Evolutionary conservation across 2,797 vertebrate genomes (phyloP).

Genomic region (Coilia nasus): DNA sequence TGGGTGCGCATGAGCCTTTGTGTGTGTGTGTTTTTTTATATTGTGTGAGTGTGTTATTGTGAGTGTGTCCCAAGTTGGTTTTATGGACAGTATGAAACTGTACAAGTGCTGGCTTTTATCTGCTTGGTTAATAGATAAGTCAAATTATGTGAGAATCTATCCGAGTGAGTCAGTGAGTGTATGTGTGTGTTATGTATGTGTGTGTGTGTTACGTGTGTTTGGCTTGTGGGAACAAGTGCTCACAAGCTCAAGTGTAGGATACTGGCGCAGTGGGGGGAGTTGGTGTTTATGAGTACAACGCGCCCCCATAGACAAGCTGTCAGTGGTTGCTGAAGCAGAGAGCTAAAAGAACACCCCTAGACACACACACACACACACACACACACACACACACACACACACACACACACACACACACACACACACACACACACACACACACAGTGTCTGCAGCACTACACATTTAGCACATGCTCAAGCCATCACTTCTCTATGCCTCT

Average conservation of each 20-base stretch:
- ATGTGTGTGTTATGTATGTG: neutral
- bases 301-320: constrained; percentile 65
- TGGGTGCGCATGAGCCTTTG: neutral
- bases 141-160: neutral
- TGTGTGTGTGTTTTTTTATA: neutral
- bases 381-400: neutral
- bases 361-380: neutral
- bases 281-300: constrained; percentile 62
- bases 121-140: neutral
- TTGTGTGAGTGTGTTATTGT: neutral
- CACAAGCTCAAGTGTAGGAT: constrained; percentile 9
- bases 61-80: neutral
- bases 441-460: neutral
- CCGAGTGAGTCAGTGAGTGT: constrained; percentile 39
- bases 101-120: neutral
- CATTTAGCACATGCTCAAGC: constrained; percentile 5
- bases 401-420: constrained; percentile 5
- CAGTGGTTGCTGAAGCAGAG: constrained; percentile 54
- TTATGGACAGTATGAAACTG: neutral
- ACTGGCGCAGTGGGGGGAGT: constrained; percentile 48
- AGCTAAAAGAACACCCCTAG: constrained; percentile 58
- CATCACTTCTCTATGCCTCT: constrained; percentile 9
- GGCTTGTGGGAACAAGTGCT: constrained; percentile 31
- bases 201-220: constrained; percentile 5
- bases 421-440: constrained; percentile 9